Percentiles rank a stretch among this genome's conserved stretches.
Conservation (phyloP, 2,113 vertebrate species). For the Leucopsar rothschildi region DNA sequence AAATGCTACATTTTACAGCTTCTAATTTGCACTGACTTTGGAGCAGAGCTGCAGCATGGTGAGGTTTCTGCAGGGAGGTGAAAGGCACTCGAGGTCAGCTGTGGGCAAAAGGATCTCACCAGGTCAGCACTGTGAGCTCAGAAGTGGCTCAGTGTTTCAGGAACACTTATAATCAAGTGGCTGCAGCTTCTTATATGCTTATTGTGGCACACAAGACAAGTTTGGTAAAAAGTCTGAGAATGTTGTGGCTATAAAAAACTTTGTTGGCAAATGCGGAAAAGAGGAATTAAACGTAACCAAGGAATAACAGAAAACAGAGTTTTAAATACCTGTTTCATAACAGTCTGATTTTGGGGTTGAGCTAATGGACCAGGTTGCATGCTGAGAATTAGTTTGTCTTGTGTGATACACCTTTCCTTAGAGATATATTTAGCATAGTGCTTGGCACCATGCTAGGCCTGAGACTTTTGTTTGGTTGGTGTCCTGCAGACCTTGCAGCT, state of each 20-base stretch:
- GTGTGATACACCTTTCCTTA: background rate
- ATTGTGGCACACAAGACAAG: background rate
- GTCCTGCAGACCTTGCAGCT: background rate
- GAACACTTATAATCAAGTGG: background rate
- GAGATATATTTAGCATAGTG: background rate
- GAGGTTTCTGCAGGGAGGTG: background rate
- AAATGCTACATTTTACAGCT: background rate
- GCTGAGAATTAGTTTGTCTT: background rate
- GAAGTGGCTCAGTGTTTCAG: background rate
- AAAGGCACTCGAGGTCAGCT: background rate
- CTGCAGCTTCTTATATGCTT: background rate
- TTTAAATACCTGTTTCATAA: slow-evolving; percentile 21
- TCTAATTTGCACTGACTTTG: background rate
- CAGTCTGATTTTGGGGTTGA: background rate
- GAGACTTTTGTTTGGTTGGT: background rate
- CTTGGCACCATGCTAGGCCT: background rate
- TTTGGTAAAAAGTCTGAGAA: background rate
- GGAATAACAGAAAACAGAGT: slow-evolving; percentile 1
- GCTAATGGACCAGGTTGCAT: background rate
- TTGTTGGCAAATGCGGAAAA: background rate
- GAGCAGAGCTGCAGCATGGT: background rate
- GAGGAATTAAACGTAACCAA: slow-evolving; percentile 4
- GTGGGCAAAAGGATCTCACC: background rate
- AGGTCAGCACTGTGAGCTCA: background rate
- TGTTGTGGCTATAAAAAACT: background rate